Percentiles rank a stretch among this genome's conserved stretches.
Evolutionary conservation across 2,888 invertebrate genomes (phyloP).

Genomic region (Electrophaes corylata): DNA sequence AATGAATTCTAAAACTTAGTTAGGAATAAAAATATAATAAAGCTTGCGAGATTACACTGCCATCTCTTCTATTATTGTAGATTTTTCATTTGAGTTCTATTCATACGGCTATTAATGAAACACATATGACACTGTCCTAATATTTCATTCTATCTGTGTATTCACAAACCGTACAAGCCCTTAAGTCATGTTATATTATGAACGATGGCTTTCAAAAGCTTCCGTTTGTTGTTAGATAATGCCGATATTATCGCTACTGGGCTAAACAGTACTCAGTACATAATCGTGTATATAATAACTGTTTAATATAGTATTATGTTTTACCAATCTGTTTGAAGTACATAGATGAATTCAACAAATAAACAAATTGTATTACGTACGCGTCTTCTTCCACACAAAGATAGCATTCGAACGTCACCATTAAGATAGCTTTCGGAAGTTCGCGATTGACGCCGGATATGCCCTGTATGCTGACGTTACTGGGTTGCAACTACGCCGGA

Average conservation of each 20-base stretch:
- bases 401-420: slow-evolving; percentile 43
- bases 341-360: too few relatives aligned
- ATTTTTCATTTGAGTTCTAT: neutral
- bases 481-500: slow-evolving; percentile 28
- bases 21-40: too few relatives aligned
- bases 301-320: too few relatives aligned
- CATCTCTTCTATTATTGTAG: neutral
- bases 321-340: too few relatives aligned
- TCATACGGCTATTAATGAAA: too few relatives aligned
- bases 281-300: too few relatives aligned
- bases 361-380: neutral
- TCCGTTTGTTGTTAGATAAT: neutral
- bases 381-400: slow-evolving; percentile 7
- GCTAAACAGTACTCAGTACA: too few relatives aligned
- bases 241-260: neutral
- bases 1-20: slow-evolving; percentile 7
- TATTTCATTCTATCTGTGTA: neutral
- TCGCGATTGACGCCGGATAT: slow-evolving; percentile 53
- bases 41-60: too few relatives aligned
- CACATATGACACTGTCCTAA: too few relatives aligned
- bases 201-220: neutral
- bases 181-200: slow-evolving; percentile 3
- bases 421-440: slow-evolving; percentile 47
- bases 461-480: slow-evolving; percentile 43
- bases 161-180: neutral